phyloP scores from a whole-genome alignment of 2,113 vertebrate species.

The Leiothrix lutea region DNA sequence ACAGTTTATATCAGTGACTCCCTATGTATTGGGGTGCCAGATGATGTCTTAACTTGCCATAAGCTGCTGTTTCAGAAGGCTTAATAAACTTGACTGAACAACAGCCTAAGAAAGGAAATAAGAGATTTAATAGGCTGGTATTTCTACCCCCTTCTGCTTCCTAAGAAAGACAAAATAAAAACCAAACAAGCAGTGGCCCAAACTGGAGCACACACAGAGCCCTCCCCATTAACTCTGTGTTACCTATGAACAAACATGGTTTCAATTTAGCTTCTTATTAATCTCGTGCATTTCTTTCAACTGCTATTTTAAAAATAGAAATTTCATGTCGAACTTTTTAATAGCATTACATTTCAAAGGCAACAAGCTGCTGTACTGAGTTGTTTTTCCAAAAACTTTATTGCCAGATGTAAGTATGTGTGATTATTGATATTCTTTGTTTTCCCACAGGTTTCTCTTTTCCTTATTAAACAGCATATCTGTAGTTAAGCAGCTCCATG shows the following conservation, averaged over 20 bases:
- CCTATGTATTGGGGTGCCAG: neutral
- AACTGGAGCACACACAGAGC: neutral
- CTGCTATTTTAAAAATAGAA: slow-evolving; percentile 74
- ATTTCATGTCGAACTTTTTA: slow-evolving; percentile 71
- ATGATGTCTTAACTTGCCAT: neutral
- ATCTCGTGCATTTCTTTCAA: slow-evolving; percentile 70
- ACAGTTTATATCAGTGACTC: neutral
- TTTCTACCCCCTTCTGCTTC: slow-evolving; percentile 63
- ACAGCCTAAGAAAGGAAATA: slow-evolving; percentile 37
- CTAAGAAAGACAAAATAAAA: slow-evolving; percentile 68
- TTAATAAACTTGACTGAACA: slow-evolving; percentile 57
- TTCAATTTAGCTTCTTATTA: slow-evolving; percentile 78
- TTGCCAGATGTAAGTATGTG: slow-evolving; percentile 67
- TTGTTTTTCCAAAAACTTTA: slow-evolving; percentile 41
- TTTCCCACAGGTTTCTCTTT: slow-evolving; percentile 42
- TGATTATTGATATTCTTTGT: slow-evolving; percentile 60
- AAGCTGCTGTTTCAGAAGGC: slow-evolving; percentile 30
- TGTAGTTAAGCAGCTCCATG: slow-evolving; percentile 31
- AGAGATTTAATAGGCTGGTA: slow-evolving; percentile 43
- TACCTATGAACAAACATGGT: slow-evolving; percentile 72
- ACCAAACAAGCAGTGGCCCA: slow-evolving; percentile 46
- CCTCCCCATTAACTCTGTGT: slow-evolving; percentile 50
- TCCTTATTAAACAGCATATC: slow-evolving; percentile 59
- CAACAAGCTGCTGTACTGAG: slow-evolving; percentile 49
- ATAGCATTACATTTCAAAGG: slow-evolving; percentile 73